Evolutionary conservation across 2,113 vertebrate species (phyloP), one percentile per base, ranked within the genome.

Genomic region (Crypturellus undulatus): DNA sequence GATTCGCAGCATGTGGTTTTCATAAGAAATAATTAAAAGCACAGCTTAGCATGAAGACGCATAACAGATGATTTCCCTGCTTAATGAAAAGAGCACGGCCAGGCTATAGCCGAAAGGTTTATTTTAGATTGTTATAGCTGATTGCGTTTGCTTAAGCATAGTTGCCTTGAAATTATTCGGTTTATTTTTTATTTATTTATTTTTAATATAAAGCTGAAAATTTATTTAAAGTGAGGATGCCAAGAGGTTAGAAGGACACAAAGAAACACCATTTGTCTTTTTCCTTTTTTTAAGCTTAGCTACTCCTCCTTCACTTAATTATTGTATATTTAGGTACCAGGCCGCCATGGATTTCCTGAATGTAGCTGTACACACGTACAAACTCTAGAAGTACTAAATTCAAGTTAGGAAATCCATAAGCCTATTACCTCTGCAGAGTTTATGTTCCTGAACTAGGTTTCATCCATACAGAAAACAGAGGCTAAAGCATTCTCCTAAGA

Each of bases 371-470:
- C 13, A 32, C 21, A 45, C 47, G 18, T 84, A 45, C 1, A 4
- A 28, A 82, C 71, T 22, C 49, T 22, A 49, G 43, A 70, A 83
- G 89, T 51, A 59, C 64, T 54, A 78, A 88, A 77, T 78, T 60
- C 28, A 63, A 45, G 78, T 63, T 73, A 90, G 64, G 18, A 96
- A 92, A 90, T 60, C 49, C 60, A 73, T 70, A 92, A 92, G 88
- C 51, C 43, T 83, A 28, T 90, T 67, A 54, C 7, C 15, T 70
- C 49, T 73, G 40, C 43, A 54, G 63, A 54, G 22, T 85, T 83
- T 45, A 17, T 63, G 20, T 17, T 70, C 36, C 54, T 88, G 79
- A 77, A 30, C 15, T 17, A 73, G 43, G 32, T 68, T 87, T 82
- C 38, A 76, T 68, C 38, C 4, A 1, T 19, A 32, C 4, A 81